Base-by-base conservation (phyloP, 2,888 invertebrate genomes). In the Diarsia dahlii region DNA sequence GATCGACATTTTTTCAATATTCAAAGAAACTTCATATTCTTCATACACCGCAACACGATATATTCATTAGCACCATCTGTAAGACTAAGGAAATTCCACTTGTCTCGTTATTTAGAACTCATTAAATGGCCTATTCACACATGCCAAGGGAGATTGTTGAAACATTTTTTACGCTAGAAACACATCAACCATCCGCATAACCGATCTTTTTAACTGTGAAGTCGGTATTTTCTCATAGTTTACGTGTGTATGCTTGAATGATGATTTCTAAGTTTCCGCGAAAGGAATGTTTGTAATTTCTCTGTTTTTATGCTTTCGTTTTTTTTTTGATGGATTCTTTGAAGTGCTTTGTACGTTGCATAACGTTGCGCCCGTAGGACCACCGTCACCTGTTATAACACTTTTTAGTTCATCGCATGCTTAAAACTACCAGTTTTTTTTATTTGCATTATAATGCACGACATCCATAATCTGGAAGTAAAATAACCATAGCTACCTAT, bases 111-210 rank as follows among this genome's bases (percentile, higher is more conserved):
- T 89, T 88, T 87, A 90, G 89, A 89, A 85, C 89, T 89, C 90
- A 90, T 89, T 91, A 91, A 91, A 89, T 84, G 78, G 82, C 81
- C 91, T 87, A 91, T 91, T 91, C 90, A 91, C 86, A 90, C 89
- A 90, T 90, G 84, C 90, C 89, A 67, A 58, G 20, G 83, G 65
- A 67, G 68, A 78, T 87, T 81, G 85, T 81, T 72, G 67, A 70
- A 75, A 86, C 75, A 78, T 82, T 84, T 85, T 85, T 84, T 82
- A 82, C 74, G 68, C 74, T 56, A 74, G 62, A 52, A 79, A 66
- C 62, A 75, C 76, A 80, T 81, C 80, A 87, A 6, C 74, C 71
- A 86, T 84, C 80, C 88, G 82, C 80, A 86, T 86, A 74, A 72
- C 78, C 63, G 63, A 85, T 84, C 81, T 82, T 81, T 74, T 75